Evolutionary conservation across 2,797 vertebrate genomes (phyloP), one percentile per base, ranked within the genome.

Genomic region (Coregonus ussuriensis): DNA sequence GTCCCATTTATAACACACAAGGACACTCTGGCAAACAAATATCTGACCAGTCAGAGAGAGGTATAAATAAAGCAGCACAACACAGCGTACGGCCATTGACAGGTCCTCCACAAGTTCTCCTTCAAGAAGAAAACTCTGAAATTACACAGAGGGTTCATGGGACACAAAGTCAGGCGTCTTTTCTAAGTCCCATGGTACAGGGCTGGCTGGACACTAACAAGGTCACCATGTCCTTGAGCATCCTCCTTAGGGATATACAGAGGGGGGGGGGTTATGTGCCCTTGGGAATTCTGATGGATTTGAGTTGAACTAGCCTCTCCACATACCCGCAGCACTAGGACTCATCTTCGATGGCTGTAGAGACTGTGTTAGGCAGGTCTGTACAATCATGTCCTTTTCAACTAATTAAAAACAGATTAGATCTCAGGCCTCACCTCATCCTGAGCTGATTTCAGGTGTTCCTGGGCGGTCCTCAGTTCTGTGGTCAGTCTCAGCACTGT

Each of bases 1-100:
- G 90, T 90, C 88, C 91, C 88, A 91, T 92, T 93, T 94, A 84
- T 83, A 89, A 91, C 89, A 85, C 78, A 81, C 89, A 89, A 90
- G 91, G 91, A 91, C 91, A 90, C 75, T 63, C 80, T 76, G 82
- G 81, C 83, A 81, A 93, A 92, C 87, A 92, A 92, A 90, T 74
- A 89, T 92, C 86, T 93, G 92, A 91, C 91, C 91, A 86, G 86
- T 90, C 71, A 86, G 79, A 86, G 80, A 70, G 71, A 78, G 78
- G 81, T 88, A 90, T 85, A 89, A 89, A 89, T 89, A 89, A 90
- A 84, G 72, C 53, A 83, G 76, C 3, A 74, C 25, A 80, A 74
- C 52, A 76, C 65, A 77, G 79, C 2, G 56, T n/a, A 74, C 79
- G 87, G 87, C 76, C 75, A 86, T 74, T 81, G 85, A 90, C 87